A percentile compares a stretch with the other conserved stretches of the same genome.
phyloP scores from a whole-genome alignment of 30 jellyfish, hydroid and myxozoan genomes.

The Phacellophora camtschatica region DNA sequence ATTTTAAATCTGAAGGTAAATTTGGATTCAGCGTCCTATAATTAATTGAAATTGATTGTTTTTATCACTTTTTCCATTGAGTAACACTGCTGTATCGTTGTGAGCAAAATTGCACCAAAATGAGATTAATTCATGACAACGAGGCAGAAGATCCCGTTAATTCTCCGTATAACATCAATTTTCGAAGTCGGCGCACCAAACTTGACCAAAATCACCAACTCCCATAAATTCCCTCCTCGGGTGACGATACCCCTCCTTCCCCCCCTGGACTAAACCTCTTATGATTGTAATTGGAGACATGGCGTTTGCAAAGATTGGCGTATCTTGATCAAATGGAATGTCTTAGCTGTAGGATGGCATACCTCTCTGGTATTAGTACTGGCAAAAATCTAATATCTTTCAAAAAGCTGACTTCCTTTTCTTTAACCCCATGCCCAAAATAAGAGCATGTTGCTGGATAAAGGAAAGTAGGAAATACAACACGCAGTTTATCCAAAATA shows the following conservation, averaged over 20 bases:
- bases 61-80: not conserved
- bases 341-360: too few species aligned
- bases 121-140: slow-evolving; percentile 10
- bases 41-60: not conserved
- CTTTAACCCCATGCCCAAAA: too few species aligned
- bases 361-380: too few species aligned
- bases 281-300: too few species aligned
- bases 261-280: slow-evolving; percentile 48
- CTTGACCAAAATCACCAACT: slow-evolving; percentile 9
- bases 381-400: too few species aligned
- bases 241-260: slow-evolving; percentile 39
- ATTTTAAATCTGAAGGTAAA: not conserved
- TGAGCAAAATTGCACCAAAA: not conserved
- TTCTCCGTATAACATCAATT: slow-evolving; percentile 51
- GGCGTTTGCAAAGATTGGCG: too few species aligned
- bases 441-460: too few species aligned
- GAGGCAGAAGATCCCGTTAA: slow-evolving; percentile 11
- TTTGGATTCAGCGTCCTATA: not conserved
- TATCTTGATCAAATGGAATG: too few species aligned
- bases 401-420: too few species aligned
- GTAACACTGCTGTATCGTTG: not conserved
- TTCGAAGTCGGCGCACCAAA: slow-evolving; percentile 59
- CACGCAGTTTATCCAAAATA: too few species aligned
- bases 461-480: too few species aligned
- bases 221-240: slow-evolving; percentile 36